A percentile compares a stretch with the other conserved stretches of the same genome.
Conservation (phyloP, 2,888 invertebrate genomes). For the Tenthredo scrophulariae region DNA sequence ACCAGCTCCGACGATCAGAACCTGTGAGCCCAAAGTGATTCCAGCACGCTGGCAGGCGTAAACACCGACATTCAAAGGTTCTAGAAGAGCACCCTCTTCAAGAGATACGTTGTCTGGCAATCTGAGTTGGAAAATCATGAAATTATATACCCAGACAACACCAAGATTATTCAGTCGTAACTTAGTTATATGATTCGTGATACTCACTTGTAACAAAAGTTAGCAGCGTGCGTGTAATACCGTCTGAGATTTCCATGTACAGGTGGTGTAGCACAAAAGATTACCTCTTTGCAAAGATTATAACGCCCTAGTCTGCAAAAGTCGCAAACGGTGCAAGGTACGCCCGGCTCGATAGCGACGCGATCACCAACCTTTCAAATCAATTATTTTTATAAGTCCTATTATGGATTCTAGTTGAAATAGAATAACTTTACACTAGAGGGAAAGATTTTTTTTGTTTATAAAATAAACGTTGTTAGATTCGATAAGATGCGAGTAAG, state of each 20-base stretch:
- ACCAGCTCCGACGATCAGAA: slow-evolving; percentile 91
- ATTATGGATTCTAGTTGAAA: neutral
- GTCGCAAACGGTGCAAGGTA: slow-evolving; percentile 90
- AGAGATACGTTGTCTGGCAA: slow-evolving; percentile 93
- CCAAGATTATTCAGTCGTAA: neutral
- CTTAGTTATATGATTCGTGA: neutral
- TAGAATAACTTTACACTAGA: neutral
- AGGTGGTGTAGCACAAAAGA: slow-evolving; percentile 98
- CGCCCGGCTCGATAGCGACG: slow-evolving; percentile 97
- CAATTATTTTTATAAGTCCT: neutral
- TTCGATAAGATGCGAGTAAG: neutral
- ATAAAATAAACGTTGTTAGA: neutral
- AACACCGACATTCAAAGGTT: slow-evolving; percentile 96
- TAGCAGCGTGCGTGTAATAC: slow-evolving; percentile 94
- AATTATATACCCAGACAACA: neutral
- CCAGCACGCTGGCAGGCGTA: slow-evolving; percentile 94
- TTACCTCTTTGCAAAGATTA: slow-evolving; percentile 93
- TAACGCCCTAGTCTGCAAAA: slow-evolving; percentile 94
- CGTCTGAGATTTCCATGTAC: slow-evolving; percentile 92
- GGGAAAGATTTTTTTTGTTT: neutral
- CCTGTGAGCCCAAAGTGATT: slow-evolving; percentile 85
- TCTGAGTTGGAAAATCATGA: slow-evolving; percentile 78
- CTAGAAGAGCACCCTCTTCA: slow-evolving; percentile 96
- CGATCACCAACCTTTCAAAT: slow-evolving; percentile 86
- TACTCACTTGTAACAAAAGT: slow-evolving; percentile 91